phyloP scores from a whole-genome alignment of 92 coral and sea anemone species.

The Heliopora coerulea region DNA sequence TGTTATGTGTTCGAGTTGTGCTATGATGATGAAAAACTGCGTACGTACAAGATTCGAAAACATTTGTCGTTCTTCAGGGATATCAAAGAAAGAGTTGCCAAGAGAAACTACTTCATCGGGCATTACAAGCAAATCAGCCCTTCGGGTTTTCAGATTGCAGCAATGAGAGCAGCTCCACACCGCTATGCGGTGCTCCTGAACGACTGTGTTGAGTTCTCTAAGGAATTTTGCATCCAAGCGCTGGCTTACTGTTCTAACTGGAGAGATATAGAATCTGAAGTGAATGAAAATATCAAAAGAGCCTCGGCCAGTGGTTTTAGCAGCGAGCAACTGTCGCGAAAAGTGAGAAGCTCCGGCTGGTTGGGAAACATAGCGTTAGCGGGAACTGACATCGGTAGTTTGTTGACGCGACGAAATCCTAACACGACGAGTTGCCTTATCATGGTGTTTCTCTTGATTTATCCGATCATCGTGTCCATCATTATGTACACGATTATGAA shows the following conservation, averaged over 20 bases:
- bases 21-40: constrained; percentile 55
- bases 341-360: constrained; percentile 61
- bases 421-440: background rate
- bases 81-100: constrained; percentile 47
- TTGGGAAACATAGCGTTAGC: constrained; percentile 68
- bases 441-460: constrained; percentile 43
- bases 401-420: constrained; percentile 47
- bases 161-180: constrained; percentile 83
- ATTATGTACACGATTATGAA: too few relatives aligned
- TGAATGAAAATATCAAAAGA: constrained; percentile 61
- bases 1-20: constrained; percentile 71
- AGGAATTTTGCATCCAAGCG: constrained; percentile 75
- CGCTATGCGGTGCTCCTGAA: constrained; percentile 68
- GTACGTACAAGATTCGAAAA: constrained; percentile 77
- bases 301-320: constrained; percentile 91
- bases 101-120: constrained; percentile 69
- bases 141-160: constrained; percentile 67
- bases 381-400: constrained; percentile 64
- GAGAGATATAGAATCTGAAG: constrained; percentile 62
- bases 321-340: constrained; percentile 76
- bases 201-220: constrained; percentile 92
- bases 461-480: constrained; percentile 41
- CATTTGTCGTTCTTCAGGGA: constrained; percentile 50
- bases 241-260: constrained; percentile 73
- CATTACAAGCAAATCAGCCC: constrained; percentile 59